Base-by-base conservation (phyloP, 2,888 invertebrate species). In the Sipha maydis region DNA sequence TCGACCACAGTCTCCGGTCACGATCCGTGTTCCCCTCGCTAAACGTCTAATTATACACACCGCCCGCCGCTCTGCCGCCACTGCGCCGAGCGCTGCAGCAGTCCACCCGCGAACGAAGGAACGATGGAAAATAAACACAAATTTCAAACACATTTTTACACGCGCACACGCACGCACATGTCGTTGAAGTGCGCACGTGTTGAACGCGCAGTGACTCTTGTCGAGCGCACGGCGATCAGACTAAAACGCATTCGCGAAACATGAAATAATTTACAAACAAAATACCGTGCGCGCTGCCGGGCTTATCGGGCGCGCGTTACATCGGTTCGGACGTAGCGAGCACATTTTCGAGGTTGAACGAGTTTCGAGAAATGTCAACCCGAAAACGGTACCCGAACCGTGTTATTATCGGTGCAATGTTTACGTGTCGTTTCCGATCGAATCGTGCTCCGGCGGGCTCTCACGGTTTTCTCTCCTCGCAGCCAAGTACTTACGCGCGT, bases 1-100 rank as follows among this genome's bases (percentile, higher is more conserved):
- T 67, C 75, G 88, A 54, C 80, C 88, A 67, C 88, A 41, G 88
- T 88, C 88, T n/a, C 88, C 48, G 82, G 88, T 88, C 88, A 88
- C 88, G 88, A 88, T 75, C 88, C 75, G 67, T 38, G 67, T 38
- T n/a, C 77, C 48, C 61, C 85, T 38, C 71, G 69, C 71, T 54
- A 77, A 85, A 78, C 85, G 77, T 69, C 67, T 69, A 48, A 83
- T 67, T 75, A 75, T 31, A 4, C 4, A 34, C 34, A 34, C 34
- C 34, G 34, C 34, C 4, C 34, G 4, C 34, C 34, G 34, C 34
- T 3, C 31, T 31, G 71, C n/a, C 11, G 48, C 48, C 48, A 21
- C 7, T n/a, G 56, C 56, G 21, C n/a, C 67, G n/a, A 7, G 67
- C n/a, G 61, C 56, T 21, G 19, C 56, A 21, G 56, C 21, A 2